Evolutionary conservation across 2,797 vertebrate species (phyloP).

Genomic region (Gouania willdenowi): DNA sequence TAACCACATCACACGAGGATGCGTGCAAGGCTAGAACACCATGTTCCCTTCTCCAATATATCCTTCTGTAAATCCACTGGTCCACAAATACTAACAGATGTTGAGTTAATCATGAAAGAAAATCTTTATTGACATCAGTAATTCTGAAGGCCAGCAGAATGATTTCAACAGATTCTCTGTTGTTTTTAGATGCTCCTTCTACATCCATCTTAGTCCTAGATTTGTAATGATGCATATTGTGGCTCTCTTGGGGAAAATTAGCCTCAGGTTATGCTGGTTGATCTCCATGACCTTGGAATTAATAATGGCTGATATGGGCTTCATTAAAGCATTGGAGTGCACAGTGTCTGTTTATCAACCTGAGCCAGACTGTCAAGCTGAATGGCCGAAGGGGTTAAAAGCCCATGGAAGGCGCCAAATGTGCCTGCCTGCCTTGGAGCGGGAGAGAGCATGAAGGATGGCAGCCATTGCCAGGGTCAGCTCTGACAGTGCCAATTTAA

Average conservation of each 20-base stretch:
- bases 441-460: conserved; percentile 88
- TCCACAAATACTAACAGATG: conserved; percentile 52
- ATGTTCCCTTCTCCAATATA: conserved; percentile 28
- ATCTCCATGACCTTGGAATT: conserved; percentile 57
- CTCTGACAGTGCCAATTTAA: conserved; percentile 89
- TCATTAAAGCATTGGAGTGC: conserved; percentile 46
- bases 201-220: conserved; percentile 13
- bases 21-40: conserved; percentile 44
- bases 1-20: conserved; percentile 61
- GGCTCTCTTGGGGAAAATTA: conserved; percentile 34
- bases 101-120: conserved; percentile 29
- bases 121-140: background rate
- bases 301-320: conserved; percentile 58
- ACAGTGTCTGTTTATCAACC: conserved; percentile 54
- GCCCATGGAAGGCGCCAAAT: conserved; percentile 60
- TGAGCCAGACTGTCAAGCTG: conserved; percentile 47
- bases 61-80: conserved; percentile 34
- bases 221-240: conserved; percentile 4
- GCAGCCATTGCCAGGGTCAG: conserved; percentile 89
- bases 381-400: conserved; percentile 76
- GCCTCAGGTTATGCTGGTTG: conserved; percentile 48
- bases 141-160: conserved; percentile 13
- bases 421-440: conserved; percentile 53
- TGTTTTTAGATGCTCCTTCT: conserved; percentile 10
- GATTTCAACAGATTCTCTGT: conserved; percentile 11